These are phyloP conservation scores for Athripsodes cinereus DNA, from an alignment of 2,888 invertebrate genomes.

Conservation along the genomic window DNA sequence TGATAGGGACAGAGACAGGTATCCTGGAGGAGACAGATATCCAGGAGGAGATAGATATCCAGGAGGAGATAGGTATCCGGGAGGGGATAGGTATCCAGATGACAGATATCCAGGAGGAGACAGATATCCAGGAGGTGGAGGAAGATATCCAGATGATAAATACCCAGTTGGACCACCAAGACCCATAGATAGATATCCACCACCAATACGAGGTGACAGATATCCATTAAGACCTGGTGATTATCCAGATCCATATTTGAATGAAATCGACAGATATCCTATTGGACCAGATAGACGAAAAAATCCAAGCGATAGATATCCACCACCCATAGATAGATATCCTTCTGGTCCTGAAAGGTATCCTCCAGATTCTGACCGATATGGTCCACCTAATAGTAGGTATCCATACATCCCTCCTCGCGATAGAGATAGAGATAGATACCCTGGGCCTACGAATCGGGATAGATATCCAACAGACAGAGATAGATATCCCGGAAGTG, in stretches of 20 bases:
- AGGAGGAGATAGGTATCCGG: slow-evolving; percentile 41
- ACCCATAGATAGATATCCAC: slow-evolving; percentile 38
- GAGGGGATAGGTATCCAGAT: no score
- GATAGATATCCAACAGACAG: slow-evolving; percentile 30
- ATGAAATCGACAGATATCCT: slow-evolving; percentile 34
- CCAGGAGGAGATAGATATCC: slow-evolving; percentile 37
- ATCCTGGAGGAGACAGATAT: slow-evolving; percentile 41
- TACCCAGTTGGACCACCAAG: slow-evolving; percentile 23
- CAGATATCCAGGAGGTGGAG: slow-evolving; percentile 31
- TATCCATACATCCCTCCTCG: slow-evolving; percentile 37
- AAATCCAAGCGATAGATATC: slow-evolving; percentile 36
- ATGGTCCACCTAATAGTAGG: slow-evolving; percentile 41
- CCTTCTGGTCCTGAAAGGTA: slow-evolving; percentile 38
- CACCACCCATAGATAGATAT: slow-evolving; percentile 47
- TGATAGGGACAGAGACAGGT: slow-evolving; percentile 43
- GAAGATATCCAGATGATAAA: slow-evolving; percentile 37
- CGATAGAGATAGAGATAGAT: slow-evolving; percentile 33
- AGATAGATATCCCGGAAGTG: slow-evolving; percentile 47
- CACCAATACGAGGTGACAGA: slow-evolving; percentile 30
- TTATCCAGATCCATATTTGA: slow-evolving; percentile 20
- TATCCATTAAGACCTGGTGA: slow-evolving; percentile 24
- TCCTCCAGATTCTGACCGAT: slow-evolving; percentile 29
- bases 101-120: slow-evolving; percentile 29
- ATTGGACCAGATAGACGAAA: slow-evolving; percentile 30
- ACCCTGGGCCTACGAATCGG: slow-evolving; percentile 31